Evolutionary conservation across 1,140 invertebrate genomes (phyloP).

Genomic region (Nixonia krombeini): DNA sequence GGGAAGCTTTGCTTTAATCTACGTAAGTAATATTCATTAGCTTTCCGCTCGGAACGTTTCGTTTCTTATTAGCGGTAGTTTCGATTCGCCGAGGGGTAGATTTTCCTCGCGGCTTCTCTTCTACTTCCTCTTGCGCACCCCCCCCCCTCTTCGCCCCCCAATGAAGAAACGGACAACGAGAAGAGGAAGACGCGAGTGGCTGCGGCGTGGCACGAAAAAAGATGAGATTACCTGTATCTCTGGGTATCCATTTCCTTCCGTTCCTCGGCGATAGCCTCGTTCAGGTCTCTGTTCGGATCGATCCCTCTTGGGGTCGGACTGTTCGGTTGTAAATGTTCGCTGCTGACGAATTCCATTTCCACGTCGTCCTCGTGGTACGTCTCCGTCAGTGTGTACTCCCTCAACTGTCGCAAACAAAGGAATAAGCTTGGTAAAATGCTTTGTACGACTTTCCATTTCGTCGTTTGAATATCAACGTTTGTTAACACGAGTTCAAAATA

Average conservation of each 20-base stretch:
- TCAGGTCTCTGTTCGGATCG: conserved; percentile 80
- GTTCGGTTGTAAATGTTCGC: conserved; percentile 77
- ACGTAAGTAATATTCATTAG: conserved; percentile 2
- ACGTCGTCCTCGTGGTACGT: conserved; percentile 84
- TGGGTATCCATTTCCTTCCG: conserved; percentile 77
- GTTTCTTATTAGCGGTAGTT: conserved; percentile 21
- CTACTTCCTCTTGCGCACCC: too few relatives aligned
- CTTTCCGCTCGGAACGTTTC: conserved; percentile 1
- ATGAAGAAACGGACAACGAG: too few relatives aligned
- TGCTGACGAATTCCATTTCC: conserved; percentile 82
- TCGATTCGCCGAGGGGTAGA: conserved; percentile 4
- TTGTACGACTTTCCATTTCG: not conserved
- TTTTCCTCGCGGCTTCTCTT: not conserved
- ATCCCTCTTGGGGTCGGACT: conserved; percentile 77
- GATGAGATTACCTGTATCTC: conserved; percentile 64
- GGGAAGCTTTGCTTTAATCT: not conserved
- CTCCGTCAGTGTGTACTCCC: conserved; percentile 88
- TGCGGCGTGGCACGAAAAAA: conserved; percentile 19
- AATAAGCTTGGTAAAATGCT: not conserved
- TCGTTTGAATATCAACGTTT: too few relatives aligned
- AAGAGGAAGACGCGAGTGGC: conserved; percentile 1
- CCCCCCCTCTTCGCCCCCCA: too few relatives aligned
- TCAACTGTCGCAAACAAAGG: conserved; percentile 75
- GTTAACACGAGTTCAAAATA: not conserved
- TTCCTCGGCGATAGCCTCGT: conserved; percentile 84